phyloP scores from a whole-genome alignment of 2,113 vertebrate genomes.

The Peromyscus californicus region DNA sequence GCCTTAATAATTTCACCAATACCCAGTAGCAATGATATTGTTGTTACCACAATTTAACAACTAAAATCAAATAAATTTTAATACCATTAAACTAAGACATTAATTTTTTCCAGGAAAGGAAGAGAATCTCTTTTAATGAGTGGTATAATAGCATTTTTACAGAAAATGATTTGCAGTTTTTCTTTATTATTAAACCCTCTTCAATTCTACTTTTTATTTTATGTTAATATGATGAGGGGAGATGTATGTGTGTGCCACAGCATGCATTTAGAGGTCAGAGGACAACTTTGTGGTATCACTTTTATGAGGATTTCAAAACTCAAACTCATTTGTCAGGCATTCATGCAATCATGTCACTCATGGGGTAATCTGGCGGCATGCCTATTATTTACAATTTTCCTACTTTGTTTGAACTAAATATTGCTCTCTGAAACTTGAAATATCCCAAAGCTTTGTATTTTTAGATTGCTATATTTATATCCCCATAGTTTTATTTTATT shows the following conservation, averaged over 20 bases:
- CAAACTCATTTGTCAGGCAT: not conserved
- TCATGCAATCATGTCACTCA: not conserved
- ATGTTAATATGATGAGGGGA: not conserved
- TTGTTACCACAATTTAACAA: not conserved
- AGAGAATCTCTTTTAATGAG: not conserved
- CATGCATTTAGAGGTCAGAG: not conserved
- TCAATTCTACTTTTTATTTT: not conserved
- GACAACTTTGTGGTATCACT: not conserved
- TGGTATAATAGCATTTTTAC: not conserved
- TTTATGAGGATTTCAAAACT: not conserved
- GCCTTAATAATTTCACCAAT: not conserved
- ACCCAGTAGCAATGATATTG: not conserved
- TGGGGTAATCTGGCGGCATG: not conserved
- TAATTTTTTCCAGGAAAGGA: not conserved
- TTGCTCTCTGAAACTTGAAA: slow-evolving; percentile 68
- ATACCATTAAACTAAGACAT: not conserved
- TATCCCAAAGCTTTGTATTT: slow-evolving; percentile 45
- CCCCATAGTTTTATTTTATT: slow-evolving; percentile 37
- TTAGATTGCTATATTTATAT: slow-evolving; percentile 42
- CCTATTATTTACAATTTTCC: not conserved
- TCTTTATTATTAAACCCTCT: not conserved
- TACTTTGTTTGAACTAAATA: slow-evolving; percentile 50
- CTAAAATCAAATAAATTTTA: not conserved
- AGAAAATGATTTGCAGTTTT: slow-evolving; percentile 34
- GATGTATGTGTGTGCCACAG: not conserved